Conservation (phyloP, 2,888 invertebrate genomes). For the Caenorhabditis uteleia region DNA sequence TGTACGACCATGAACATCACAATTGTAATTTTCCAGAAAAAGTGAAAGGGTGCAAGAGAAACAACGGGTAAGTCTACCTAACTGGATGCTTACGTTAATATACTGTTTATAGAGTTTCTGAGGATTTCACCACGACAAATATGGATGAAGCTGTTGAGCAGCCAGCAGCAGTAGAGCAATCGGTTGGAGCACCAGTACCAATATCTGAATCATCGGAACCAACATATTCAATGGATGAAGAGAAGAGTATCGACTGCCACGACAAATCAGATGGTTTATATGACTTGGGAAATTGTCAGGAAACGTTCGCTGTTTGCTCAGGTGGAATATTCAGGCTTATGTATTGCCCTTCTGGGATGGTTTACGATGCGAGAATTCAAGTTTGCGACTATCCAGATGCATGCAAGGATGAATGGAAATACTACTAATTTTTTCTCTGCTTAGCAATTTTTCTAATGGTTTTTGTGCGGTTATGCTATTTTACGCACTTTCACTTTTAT, state of each 20-base stretch:
- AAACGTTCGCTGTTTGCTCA: conserved; percentile 24
- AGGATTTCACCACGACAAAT: no score
- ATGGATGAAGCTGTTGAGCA: conserved; percentile 4
- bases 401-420: conserved; percentile 30
- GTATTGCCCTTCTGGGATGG: conserved; percentile 13
- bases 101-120: no score
- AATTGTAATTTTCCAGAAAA: conserved; percentile 38
- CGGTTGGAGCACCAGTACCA: not conserved
- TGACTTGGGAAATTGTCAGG: conserved; percentile 19
- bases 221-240: not conserved
- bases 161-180: not conserved
- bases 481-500: no score
- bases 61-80: conserved; percentile 10
- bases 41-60: conserved; percentile 18
- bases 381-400: conserved; percentile 36
- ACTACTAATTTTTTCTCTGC: no score
- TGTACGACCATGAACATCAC: conserved; percentile 36
- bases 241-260: conserved; percentile 20
- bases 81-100: not conserved
- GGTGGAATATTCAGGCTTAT: conserved; percentile 4
- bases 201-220: not conserved
- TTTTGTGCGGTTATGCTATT: no score
- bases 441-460: no score
- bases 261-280: conserved; percentile 31
- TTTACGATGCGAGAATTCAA: conserved; percentile 34